These are phyloP conservation scores for Artemia sinica DNA, from an alignment of 2,888 invertebrate genomes.

Conservation along the genomic window DNA sequence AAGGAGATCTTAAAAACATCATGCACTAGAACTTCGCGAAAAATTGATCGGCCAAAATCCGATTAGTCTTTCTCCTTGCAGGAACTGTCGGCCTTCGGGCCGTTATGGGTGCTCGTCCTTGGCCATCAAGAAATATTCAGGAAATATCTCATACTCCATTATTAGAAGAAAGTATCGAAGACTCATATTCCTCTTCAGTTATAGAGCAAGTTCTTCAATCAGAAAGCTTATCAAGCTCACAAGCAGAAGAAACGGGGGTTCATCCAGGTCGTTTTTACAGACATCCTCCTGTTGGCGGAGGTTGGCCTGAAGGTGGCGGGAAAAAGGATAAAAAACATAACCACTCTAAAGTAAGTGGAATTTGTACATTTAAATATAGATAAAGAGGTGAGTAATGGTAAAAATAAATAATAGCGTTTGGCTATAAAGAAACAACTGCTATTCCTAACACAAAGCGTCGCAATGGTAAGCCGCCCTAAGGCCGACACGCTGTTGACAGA, in stretches of 20 bases:
- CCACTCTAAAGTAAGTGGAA: neutral
- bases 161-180: neutral
- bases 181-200: neutral
- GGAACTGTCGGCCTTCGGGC: constrained; percentile 12
- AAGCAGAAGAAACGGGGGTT: neutral
- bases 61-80: neutral
- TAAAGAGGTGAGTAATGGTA: no score
- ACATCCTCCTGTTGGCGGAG: constrained; percentile 1
- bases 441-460: no score
- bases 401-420: no score
- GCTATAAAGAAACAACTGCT: no score
- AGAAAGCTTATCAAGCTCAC: neutral
- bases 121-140: constrained; percentile 8
- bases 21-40: no score
- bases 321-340: neutral
- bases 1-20: no score
- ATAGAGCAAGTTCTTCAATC: neutral
- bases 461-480: no score
- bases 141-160: neutral
- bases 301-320: constrained; percentile 10
- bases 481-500: no score
- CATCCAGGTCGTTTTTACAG: neutral
- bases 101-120: constrained; percentile 13
- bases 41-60: no score
- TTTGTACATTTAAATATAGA: no score